Evolutionary conservation across 2,113 vertebrate species (phyloP).

Genomic region (Phodopus roborovskii): DNA sequence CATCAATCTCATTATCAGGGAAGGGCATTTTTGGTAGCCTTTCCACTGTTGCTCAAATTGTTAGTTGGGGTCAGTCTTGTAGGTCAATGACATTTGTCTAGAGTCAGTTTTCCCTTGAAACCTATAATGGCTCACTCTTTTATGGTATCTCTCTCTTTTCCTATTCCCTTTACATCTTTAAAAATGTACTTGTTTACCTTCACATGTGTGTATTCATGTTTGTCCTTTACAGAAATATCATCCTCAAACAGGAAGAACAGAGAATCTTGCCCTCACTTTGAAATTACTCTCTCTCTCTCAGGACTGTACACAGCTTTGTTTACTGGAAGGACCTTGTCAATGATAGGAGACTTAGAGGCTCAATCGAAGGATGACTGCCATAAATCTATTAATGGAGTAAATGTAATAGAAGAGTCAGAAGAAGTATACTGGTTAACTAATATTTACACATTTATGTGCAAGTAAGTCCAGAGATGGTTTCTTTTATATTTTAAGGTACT

Average conservation of each 20-base stretch:
- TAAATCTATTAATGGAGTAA: not conserved
- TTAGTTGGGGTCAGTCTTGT: too few species aligned
- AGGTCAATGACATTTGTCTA: too few species aligned
- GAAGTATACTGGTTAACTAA: not conserved
- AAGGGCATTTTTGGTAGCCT: too few species aligned
- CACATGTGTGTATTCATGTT: not conserved
- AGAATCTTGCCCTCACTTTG: not conserved
- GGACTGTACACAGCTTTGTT: not conserved
- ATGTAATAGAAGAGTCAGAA: not conserved
- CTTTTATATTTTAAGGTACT: slow-evolving; percentile 20
- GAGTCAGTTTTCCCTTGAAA: too few species aligned
- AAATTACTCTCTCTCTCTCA: not conserved
- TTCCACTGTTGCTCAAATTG: too few species aligned
- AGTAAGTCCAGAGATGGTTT: not conserved
- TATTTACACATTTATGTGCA: not conserved
- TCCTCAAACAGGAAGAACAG: not conserved
- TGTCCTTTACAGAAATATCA: not conserved
- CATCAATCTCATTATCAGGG: too few species aligned
- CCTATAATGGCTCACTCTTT: too few species aligned
- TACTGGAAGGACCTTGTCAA: not conserved
- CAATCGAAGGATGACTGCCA: not conserved
- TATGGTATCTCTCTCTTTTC: not conserved
- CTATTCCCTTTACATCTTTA: not conserved
- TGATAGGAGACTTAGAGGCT: not conserved
- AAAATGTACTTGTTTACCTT: not conserved